Percentiles rank a stretch among this genome's conserved stretches.
These are phyloP conservation scores for Diplodus puntazzo DNA, from an alignment of 2,797 vertebrate genomes.

Conservation along the genomic window DNA sequence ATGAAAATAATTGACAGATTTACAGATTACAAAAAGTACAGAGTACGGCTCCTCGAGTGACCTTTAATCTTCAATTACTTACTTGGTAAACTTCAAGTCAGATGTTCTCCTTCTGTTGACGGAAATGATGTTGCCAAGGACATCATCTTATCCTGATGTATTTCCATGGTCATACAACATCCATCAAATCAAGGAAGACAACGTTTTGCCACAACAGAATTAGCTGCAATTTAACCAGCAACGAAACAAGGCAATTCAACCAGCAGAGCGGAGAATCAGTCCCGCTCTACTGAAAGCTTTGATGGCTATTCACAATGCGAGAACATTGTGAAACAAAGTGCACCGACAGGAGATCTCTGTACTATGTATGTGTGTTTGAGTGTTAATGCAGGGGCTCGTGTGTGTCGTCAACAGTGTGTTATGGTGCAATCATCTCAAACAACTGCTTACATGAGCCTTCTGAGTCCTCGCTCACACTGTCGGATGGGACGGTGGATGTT, in stretches of 20 bases:
- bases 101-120: neutral
- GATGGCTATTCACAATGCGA: conserved; percentile 17
- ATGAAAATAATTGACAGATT: too few species aligned
- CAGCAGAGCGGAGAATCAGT: conserved; percentile 1
- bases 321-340: conserved; percentile 54
- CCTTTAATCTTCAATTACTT: neutral
- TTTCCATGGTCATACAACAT: conserved; percentile 14
- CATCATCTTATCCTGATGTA: neutral
- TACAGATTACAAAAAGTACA: too few species aligned
- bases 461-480: conserved; percentile 1
- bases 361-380: conserved; percentile 2
- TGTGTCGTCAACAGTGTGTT: neutral
- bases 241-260: conserved; percentile 26
- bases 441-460: neutral
- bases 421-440: conserved; percentile 23
- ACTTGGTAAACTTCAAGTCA: neutral
- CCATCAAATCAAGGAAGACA: conserved; percentile 22
- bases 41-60: neutral
- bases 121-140: conserved; percentile 14
- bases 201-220: conserved; percentile 30
- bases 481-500: neutral
- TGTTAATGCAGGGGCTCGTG: neutral
- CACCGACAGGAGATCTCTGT: conserved; percentile 16
- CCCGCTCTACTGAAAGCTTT: conserved; percentile 29
- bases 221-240: conserved; percentile 40